Evolutionary conservation across 2,113 vertebrate species (phyloP).

Genomic region (Poeciliopsis prolifica): DNA sequence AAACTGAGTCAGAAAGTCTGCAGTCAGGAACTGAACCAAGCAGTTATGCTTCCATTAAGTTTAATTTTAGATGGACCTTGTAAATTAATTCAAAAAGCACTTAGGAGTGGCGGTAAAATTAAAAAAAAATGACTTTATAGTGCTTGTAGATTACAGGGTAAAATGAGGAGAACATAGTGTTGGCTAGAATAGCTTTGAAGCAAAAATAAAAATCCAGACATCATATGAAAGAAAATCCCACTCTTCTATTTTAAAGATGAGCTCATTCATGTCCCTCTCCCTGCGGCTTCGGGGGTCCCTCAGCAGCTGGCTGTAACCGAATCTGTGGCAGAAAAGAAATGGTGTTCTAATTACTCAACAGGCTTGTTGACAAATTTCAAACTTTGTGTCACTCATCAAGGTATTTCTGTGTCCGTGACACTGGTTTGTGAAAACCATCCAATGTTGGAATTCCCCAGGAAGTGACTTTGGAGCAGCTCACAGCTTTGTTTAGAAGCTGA

Average conservation of each 20-base stretch:
- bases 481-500: constrained; percentile 38
- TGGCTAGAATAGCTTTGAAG: neutral
- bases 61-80: neutral
- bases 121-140: neutral
- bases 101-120: neutral
- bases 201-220: constrained; percentile 1
- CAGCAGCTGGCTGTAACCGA: constrained; percentile 22
- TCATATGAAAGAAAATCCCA: constrained; percentile 8
- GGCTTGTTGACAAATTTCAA: constrained; percentile 62
- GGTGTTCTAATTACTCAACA: constrained; percentile 41
- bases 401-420: constrained; percentile 56
- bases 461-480: constrained; percentile 29
- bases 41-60: constrained; percentile 11
- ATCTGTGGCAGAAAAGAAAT: constrained; percentile 39
- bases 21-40: constrained; percentile 20
- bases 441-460: constrained; percentile 63
- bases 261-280: constrained; percentile 9
- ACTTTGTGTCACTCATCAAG: constrained; percentile 58
- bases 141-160: neutral
- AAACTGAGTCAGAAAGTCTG: constrained; percentile 12
- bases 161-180: neutral
- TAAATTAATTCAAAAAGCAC: neutral
- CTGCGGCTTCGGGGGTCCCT: constrained; percentile 7
- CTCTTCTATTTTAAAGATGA: constrained; percentile 32
- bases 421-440: constrained; percentile 54